Conservation (phyloP, 2,113 vertebrate species). For the Saimiri boliviensis region DNA sequence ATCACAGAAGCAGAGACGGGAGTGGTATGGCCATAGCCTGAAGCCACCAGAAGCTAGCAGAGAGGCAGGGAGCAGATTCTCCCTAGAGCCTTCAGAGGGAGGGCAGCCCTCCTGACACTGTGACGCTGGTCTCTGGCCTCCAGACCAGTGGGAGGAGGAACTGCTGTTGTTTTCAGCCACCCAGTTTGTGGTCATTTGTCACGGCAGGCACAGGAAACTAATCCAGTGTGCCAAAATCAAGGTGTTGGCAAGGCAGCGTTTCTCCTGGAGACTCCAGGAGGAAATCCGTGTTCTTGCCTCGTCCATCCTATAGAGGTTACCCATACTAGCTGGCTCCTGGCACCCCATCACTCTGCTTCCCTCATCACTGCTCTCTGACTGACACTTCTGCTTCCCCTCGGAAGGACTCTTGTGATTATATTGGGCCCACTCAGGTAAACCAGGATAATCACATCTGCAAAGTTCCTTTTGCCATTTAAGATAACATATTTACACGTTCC, state of each 20-base stretch:
- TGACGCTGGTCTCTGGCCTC: background rate
- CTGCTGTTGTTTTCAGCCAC: background rate
- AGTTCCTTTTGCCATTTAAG: background rate
- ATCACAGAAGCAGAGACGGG: background rate
- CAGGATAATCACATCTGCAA: background rate
- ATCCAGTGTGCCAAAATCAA: background rate
- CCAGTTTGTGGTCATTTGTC: background rate
- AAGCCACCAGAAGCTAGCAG: background rate
- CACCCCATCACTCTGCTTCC: background rate
- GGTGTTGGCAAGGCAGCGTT: background rate
- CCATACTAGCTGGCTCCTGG: background rate
- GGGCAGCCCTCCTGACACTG: background rate
- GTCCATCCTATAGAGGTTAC: background rate
- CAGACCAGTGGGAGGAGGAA: background rate
- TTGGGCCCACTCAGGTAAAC: background rate
- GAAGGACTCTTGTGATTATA: background rate
- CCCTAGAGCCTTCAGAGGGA: background rate
- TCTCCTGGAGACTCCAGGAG: background rate
- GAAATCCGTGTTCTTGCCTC: background rate
- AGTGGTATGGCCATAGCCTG: background rate
- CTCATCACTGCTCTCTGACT: background rate
- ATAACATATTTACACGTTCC: background rate
- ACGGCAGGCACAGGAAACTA: background rate
- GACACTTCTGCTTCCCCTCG: background rate
- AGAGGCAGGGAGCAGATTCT: background rate